Evolutionary conservation across 2,797 vertebrate genomes (phyloP), one percentile per base, ranked within the genome.

Genomic region (Dendrocincla fuliginosa): DNA sequence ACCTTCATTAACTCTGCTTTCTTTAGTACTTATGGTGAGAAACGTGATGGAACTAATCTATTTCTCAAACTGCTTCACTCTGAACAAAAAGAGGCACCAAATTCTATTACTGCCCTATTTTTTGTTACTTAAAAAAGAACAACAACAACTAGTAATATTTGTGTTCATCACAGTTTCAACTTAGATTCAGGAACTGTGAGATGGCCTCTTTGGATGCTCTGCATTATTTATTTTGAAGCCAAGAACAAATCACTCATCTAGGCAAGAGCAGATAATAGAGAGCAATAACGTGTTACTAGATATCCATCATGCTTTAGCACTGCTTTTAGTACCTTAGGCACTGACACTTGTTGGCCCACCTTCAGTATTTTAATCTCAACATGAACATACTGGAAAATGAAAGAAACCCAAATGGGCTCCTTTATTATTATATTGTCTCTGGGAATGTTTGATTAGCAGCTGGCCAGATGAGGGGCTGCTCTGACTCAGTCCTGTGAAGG

Each of bases 51-150:
- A 69, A 42, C 7, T n/a, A 35, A 60, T 44, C 35, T 67, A 53
- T 47, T 63, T 33, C 14, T 11, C 17, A 52, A 67, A 83, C 10
- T 59, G 27, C 5, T 89, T 18, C 25, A 67, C 15, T 79, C 92
- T 20, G 27, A 70, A 71, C n/a, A 83, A 53, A 85, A 41, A 64
- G 22, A 60, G 13, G 5, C 33, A 91, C 24, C 24, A 60, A 83
- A 83, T 84, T 67, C 33, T 33, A 80, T 0, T 1, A 25, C n/a
- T 89, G 59, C 24, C 71, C 15, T 92, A 50, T 73, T 87, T 92
- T 88, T 75, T 78, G 65, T 88, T 93, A 65, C 90, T 95, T 95
- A 76, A 90, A 97, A 95, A 95, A 95, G 90, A 96, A 96, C 93
- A 96, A 63, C 92, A 90, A 52, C 87, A 71, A 56, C 82, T 30